Evolutionary conservation across 2,113 vertebrate genomes (phyloP), one percentile per base, ranked within the genome.

Genomic region (Hystrix brachyura): DNA sequence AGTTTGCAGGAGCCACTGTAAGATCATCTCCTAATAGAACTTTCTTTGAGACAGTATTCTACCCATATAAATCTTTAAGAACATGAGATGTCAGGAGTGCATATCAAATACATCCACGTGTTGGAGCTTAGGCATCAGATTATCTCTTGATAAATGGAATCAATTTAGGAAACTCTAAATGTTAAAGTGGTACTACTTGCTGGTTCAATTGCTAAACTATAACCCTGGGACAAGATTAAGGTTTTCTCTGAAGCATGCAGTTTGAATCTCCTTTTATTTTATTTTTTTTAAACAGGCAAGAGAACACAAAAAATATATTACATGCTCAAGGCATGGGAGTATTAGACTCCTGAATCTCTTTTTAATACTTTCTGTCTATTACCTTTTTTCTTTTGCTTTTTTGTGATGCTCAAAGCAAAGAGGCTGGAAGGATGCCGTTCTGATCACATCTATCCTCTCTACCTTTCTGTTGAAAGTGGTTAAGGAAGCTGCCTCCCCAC

Each of bases 121-220:
- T 78, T 95, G 11, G 17, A 59, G 27, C 69, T 76, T 79, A 83
- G 65, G 23, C 48, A 83, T 91, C 46, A 85, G 43, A 80, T 38
- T 86, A 32, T 88, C 57, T 93, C 17, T 86, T 92, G 57, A 23
- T 62, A 91, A 95, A 62, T 92, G 48, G 59, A 96, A 93, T 89
- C 3, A 29, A 60, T 76, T 86, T 92, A 87, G 43, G 46, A 67
- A 80, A 90, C 43, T 91, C 13, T 90, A 90, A 90, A 86, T 79
- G n/a, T 88, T 95, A 91, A 96, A 87, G 83, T 67, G 9, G 7
- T 32, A 53, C 9, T 67, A 34, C 4, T 89, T 89, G 7, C 13
- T 72, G 18, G 46, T 62, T 87, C 88, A 67, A 1, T 84, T 96
- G 79, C 38, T 79, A 95, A 95, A 48, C 78, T 60, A 83, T 21